These are phyloP conservation scores for Lymantria dispar DNA, from an alignment of 2,888 invertebrate species.

Conservation along the genomic window DNA sequence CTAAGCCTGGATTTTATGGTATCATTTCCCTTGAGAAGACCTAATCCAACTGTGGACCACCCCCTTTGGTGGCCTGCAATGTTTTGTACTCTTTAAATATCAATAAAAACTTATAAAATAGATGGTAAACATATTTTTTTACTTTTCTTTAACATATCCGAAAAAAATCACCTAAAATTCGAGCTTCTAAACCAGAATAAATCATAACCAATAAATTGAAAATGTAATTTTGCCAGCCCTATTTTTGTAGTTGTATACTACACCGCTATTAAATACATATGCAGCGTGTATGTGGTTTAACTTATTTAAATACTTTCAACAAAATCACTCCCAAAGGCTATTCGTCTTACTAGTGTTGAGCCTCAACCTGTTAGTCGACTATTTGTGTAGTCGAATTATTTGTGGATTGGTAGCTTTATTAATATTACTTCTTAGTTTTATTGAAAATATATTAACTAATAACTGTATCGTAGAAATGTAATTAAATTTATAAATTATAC, in stretches of 20 bases:
- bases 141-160: too few species aligned
- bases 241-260: constrained; percentile 32
- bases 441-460: neutral
- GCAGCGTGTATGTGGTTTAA: constrained; percentile 40
- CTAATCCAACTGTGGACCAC: too few species aligned
- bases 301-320: constrained; percentile 43
- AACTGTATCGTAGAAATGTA: neutral
- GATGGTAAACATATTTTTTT: too few species aligned
- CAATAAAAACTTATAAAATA: too few species aligned
- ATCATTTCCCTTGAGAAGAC: too few species aligned
- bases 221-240: neutral
- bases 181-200: too few species aligned
- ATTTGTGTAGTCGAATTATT: constrained; percentile 2
- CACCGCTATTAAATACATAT: constrained; percentile 49
- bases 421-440: neutral
- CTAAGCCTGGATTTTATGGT: too few species aligned
- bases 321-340: constrained; percentile 60
- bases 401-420: neutral
- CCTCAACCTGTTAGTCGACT: neutral
- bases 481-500: constrained; percentile 10
- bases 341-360: constrained; percentile 24
- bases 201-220: too few species aligned
- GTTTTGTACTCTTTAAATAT: too few species aligned
- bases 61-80: too few species aligned
- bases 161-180: too few species aligned